A percentile compares a stretch with the other conserved stretches of the same genome.
phyloP scores from a whole-genome alignment of 2,113 vertebrate genomes.

The Oreochromis tanganicae region DNA sequence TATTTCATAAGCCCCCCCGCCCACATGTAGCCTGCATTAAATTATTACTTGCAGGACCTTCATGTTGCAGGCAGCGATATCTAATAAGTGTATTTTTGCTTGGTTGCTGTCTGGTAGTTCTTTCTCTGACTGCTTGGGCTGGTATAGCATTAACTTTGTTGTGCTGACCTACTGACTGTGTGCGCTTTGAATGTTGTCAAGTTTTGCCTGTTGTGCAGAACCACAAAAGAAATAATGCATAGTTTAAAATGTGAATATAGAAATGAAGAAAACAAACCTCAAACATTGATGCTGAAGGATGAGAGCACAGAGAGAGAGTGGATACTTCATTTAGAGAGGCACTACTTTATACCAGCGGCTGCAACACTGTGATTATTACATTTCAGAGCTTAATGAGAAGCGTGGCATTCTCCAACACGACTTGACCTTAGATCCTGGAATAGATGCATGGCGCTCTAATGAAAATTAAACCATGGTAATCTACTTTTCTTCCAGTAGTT shows the following conservation, averaged over 20 bases:
- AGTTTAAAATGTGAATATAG: not conserved
- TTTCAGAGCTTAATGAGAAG: conserved; percentile 53
- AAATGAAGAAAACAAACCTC: not conserved
- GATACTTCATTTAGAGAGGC: not conserved
- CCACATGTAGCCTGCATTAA: conserved; percentile 15
- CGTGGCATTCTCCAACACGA: conserved; percentile 49
- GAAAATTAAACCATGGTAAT: conserved; percentile 45
- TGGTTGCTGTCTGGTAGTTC: not conserved
- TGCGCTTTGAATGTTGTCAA: not conserved
- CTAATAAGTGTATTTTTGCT: not conserved
- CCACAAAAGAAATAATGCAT: not conserved
- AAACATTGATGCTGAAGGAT: not conserved
- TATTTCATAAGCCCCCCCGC: conserved; percentile 48
- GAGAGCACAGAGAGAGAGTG: not conserved
- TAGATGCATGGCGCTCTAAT: conserved; percentile 33
- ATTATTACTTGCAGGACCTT: conserved; percentile 5
- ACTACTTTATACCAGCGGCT: not conserved
- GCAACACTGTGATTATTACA: conserved; percentile 28
- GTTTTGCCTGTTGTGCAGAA: not conserved
- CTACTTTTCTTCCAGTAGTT: not conserved
- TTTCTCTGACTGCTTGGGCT: not conserved
- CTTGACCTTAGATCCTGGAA: conserved; percentile 49
- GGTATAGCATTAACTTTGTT: not conserved
- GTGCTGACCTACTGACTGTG: not conserved
- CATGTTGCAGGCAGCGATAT: not conserved